These are phyloP conservation scores for Hecatera dysodea DNA, from an alignment of 2,888 invertebrate species.

Conservation along the genomic window DNA sequence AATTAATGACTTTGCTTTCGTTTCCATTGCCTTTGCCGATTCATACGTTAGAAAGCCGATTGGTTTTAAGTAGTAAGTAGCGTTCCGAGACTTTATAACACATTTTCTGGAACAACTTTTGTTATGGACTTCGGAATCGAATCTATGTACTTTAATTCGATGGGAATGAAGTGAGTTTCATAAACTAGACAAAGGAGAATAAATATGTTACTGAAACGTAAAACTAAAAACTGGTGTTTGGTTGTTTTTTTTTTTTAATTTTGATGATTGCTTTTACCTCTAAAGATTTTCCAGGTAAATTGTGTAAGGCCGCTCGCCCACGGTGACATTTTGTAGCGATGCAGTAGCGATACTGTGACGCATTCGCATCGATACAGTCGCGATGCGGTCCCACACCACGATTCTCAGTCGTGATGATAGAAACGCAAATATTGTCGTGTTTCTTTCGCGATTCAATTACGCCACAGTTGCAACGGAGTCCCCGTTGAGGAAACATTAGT, in stretches of 20 bases:
- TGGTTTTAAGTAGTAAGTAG: constrained; percentile 70
- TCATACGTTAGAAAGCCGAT: constrained; percentile 81
- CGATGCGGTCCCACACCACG: too few species aligned
- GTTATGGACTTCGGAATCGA: constrained; percentile 23
- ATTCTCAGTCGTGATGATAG: too few species aligned
- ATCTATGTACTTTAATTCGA: constrained; percentile 25
- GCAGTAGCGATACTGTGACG: too few species aligned
- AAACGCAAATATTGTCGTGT: too few species aligned
- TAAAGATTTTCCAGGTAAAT: too few species aligned
- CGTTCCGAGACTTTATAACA: constrained; percentile 63
- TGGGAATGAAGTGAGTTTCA: background rate
- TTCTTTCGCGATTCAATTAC: too few species aligned
- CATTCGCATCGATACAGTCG: too few species aligned
- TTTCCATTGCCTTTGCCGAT: constrained; percentile 76
- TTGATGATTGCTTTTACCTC: too few species aligned
- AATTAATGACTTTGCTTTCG: constrained; percentile 88
- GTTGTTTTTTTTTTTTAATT: background rate
- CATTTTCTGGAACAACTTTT: constrained; percentile 53
- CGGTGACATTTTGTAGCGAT: too few species aligned
- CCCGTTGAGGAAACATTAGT: too few species aligned
- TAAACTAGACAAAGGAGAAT: background rate
- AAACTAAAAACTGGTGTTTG: background rate
- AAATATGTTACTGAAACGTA: background rate
- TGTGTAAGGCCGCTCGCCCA: too few species aligned
- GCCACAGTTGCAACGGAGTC: too few species aligned